Conservation (phyloP, 2,888 invertebrate species). For the Volucella inanis region DNA sequence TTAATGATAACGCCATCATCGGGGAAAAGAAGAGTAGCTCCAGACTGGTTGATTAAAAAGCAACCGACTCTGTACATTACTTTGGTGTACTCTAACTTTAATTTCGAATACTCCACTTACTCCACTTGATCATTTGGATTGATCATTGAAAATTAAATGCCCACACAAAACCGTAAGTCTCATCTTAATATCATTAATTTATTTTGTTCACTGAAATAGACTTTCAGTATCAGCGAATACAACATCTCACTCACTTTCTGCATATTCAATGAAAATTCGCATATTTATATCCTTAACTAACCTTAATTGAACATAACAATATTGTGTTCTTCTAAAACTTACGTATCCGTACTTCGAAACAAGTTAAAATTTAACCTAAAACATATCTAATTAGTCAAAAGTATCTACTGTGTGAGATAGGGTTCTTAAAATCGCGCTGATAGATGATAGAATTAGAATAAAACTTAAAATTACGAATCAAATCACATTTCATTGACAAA, state of each 20-base stretch:
- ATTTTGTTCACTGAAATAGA: constrained; percentile 55
- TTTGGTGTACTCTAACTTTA: too few species aligned
- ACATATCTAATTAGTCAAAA: constrained; percentile 25
- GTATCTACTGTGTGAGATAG: neutral
- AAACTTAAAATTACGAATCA: constrained; percentile 66
- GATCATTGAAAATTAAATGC: neutral
- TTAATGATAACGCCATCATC: too few species aligned
- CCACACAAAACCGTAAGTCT: neutral
- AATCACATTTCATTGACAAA: constrained; percentile 71
- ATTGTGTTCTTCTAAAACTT: constrained; percentile 14
- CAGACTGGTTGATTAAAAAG: too few species aligned
- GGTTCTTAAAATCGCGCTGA: constrained; percentile 10
- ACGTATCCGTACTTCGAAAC: neutral
- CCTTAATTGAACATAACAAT: constrained; percentile 30
- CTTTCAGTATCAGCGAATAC: constrained; percentile 57
- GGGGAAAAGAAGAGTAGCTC: too few species aligned
- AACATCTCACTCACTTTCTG: constrained; percentile 59
- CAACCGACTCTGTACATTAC: too few species aligned
- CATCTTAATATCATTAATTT: constrained; percentile 58
- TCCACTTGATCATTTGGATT: neutral
- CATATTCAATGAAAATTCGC: constrained; percentile 49
- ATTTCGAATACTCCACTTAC: too few species aligned
- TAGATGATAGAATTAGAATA: constrained; percentile 8
- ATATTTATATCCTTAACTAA: constrained; percentile 40
- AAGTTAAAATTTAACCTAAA: constrained; percentile 16